phyloP scores from a whole-genome alignment of 1,140 invertebrate genomes.

The Bombus superbus region DNA sequence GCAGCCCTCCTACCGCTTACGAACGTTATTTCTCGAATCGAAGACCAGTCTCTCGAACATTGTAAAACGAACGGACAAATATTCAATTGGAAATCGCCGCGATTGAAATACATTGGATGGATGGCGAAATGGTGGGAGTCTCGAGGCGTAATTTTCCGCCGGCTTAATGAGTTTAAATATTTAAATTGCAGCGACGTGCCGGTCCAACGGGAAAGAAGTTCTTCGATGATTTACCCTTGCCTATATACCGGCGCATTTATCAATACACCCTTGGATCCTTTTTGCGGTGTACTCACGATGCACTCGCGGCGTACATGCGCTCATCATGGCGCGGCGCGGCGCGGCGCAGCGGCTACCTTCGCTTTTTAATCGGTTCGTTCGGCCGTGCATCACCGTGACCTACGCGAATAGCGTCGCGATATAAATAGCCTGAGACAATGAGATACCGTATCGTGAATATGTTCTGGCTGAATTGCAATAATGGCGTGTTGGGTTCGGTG shows the following conservation, averaged over 20 bases:
- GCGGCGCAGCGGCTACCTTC: slow-evolving; percentile 26
- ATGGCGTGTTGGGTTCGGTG: background rate
- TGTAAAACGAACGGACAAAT: slow-evolving; percentile 5
- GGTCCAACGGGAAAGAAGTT: background rate
- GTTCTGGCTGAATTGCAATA: slow-evolving; percentile 10
- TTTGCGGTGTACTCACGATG: background rate
- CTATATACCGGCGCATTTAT: slow-evolving; percentile 34
- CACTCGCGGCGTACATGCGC: background rate
- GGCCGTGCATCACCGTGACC: slow-evolving; percentile 15
- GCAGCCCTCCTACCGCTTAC: background rate
- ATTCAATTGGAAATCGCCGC: slow-evolving; percentile 32
- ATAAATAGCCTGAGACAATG: slow-evolving; percentile 44
- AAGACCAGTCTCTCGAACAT: background rate
- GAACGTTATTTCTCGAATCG: too few relatives aligned
- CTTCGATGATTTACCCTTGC: slow-evolving; percentile 44
- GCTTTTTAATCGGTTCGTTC: slow-evolving; percentile 48
- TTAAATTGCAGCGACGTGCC: slow-evolving; percentile 32
- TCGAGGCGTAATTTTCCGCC: slow-evolving; percentile 25
- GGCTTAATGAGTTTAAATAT: slow-evolving; percentile 51
- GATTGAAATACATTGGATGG: slow-evolving; percentile 15
- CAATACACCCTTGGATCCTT: slow-evolving; percentile 31
- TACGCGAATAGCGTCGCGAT: slow-evolving; percentile 24
- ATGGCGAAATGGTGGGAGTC: background rate
- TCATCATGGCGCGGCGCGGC: background rate
- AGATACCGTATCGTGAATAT: slow-evolving; percentile 25